Evolutionary conservation across 2,888 invertebrate genomes (phyloP).

Genomic region (Parasteatoda lunata): DNA sequence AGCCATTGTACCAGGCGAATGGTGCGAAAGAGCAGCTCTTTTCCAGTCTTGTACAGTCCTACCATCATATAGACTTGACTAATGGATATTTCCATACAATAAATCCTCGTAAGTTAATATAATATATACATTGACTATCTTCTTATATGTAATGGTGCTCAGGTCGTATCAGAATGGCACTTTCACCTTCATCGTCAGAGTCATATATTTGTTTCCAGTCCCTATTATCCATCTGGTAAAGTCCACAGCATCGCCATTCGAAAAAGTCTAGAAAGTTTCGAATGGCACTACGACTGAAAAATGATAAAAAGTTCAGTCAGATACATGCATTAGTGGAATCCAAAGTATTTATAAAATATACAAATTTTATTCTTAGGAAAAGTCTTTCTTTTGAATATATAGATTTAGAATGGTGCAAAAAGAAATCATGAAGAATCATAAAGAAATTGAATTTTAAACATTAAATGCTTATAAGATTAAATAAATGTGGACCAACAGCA

Average conservation of each 20-base stretch:
- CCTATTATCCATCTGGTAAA: constrained; percentile 81
- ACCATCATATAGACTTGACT: neutral
- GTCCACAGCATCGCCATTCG: constrained; percentile 84
- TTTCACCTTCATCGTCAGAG: constrained; percentile 70
- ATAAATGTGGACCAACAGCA: neutral
- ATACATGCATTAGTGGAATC: neutral
- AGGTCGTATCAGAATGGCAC: constrained; percentile 26
- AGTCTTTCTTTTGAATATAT: too few species aligned
- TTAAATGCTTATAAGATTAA: neutral
- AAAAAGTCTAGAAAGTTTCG: constrained; percentile 90
- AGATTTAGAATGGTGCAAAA: too few species aligned
- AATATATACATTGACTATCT: neutral
- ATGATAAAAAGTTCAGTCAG: constrained; percentile 75
- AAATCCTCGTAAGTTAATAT: neutral
- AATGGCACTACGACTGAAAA: constrained; percentile 87
- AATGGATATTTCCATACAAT: neutral
- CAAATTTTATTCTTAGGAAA: too few species aligned
- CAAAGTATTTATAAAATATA: neutral
- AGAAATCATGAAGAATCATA: too few species aligned
- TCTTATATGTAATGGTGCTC: constrained; percentile 63
- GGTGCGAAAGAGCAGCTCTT: neutral
- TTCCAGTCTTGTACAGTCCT: neutral
- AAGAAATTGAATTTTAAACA: neutral
- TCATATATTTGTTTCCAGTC: constrained; percentile 81
- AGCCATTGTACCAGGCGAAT: neutral